Percentiles rank a stretch among this genome's conserved stretches.
phyloP scores from a whole-genome alignment of 2,113 vertebrate genomes.

The Cricetomys ansorgei region DNA sequence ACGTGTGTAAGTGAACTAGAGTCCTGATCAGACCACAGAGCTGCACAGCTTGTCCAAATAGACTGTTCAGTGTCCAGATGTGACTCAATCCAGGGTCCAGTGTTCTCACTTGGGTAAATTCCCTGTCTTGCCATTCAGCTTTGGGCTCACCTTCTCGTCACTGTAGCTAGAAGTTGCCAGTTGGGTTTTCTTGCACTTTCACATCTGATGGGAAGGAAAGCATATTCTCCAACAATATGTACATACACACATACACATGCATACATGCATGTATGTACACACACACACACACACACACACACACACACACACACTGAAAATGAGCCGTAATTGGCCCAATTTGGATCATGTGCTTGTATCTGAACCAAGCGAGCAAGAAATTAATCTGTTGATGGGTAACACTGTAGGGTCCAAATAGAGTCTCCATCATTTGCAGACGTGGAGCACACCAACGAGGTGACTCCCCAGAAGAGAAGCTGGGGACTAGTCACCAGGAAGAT shows the following conservation, averaged over 20 bases:
- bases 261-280: neutral
- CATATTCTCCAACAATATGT: neutral
- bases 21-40: neutral
- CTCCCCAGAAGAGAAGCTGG: neutral
- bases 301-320: neutral
- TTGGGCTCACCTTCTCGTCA: neutral
- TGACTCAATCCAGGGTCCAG: neutral
- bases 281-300: too few species aligned
- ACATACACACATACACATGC: accelerated
- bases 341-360: neutral
- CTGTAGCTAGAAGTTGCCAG: neutral
- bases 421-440: neutral
- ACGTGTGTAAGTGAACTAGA: neutral
- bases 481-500: neutral
- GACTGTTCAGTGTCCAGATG: neutral
- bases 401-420: neutral
- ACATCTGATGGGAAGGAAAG: neutral
- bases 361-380: neutral
- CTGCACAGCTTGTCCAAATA: too few species aligned
- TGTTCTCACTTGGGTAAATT: neutral
- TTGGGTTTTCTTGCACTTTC: neutral
- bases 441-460: neutral
- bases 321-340: neutral
- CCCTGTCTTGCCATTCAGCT: neutral
- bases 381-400: neutral